Evolutionary conservation across 2,888 invertebrate genomes (phyloP).

Genomic region (Lepeophtheirus nordmannii): DNA sequence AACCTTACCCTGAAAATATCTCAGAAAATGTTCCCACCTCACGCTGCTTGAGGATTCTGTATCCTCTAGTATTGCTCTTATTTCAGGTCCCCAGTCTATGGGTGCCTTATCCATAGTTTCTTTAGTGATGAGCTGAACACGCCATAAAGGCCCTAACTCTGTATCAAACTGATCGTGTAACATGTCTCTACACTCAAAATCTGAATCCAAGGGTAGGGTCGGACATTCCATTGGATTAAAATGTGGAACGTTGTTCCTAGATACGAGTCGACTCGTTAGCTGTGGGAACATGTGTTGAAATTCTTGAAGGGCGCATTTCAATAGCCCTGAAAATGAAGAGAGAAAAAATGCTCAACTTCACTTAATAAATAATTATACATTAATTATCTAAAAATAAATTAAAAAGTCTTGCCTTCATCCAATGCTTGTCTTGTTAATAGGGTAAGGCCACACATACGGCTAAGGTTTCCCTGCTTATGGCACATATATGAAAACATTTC

Average conservation of each 20-base stretch:
- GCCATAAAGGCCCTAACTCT: conserved; percentile 8
- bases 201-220: conserved; percentile 7
- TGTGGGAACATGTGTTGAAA: conserved; percentile 22
- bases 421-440: conserved; percentile 7
- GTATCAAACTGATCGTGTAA: conserved; percentile 10
- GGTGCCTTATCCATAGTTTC: conserved; percentile 4
- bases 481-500: conserved; percentile 14
- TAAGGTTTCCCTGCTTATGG: conserved; percentile 12
- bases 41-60: background rate
- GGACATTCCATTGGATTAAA: conserved; percentile 20
- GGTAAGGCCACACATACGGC: conserved; percentile 9
- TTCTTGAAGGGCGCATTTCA: conserved; percentile 20
- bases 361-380: too few species aligned
- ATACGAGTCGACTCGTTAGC: background rate
- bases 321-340: conserved; percentile 5
- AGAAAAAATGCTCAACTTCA: background rate
- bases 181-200: conserved; percentile 14
- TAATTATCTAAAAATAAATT: too few species aligned
- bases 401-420: conserved; percentile 16
- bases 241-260: background rate
- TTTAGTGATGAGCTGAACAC: conserved; percentile 15
- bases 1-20: conserved; percentile 18
- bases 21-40: conserved; percentile 9
- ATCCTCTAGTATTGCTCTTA: conserved; percentile 13
- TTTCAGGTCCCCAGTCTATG: conserved; percentile 8